Conservation (phyloP, 1,140 invertebrate species). For the Parapsyche elsis region DNA sequence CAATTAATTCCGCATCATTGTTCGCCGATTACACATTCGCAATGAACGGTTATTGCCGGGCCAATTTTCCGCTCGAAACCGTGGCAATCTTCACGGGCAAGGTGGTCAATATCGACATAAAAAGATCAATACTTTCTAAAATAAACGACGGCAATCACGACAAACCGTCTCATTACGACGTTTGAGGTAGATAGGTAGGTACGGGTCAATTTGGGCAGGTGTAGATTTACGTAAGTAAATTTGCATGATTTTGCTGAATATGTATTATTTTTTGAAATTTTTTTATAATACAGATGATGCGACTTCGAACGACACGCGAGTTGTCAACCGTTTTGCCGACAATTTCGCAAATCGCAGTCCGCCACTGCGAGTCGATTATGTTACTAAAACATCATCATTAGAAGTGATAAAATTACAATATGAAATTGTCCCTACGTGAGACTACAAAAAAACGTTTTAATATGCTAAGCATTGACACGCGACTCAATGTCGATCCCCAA, state of each 20-base stretch:
- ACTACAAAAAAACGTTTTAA: background rate
- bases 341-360: too few relatives aligned
- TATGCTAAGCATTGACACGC: background rate
- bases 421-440: background rate
- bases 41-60: background rate
- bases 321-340: too few relatives aligned
- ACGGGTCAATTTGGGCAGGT: constrained; percentile 9
- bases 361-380: background rate
- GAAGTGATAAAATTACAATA: constrained; percentile 19
- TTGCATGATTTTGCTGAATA: background rate
- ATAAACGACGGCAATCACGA: background rate
- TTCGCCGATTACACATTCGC: too few relatives aligned
- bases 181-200: background rate
- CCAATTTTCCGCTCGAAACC: constrained; percentile 2
- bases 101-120: background rate
- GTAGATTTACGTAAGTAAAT: background rate
- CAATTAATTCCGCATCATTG: too few relatives aligned
- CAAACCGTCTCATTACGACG: background rate
- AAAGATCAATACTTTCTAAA: constrained; percentile 5
- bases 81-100: background rate
- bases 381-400: constrained; percentile 8
- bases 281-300: background rate
- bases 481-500: background rate
- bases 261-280: background rate
- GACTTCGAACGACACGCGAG: background rate